Conservation (phyloP, 1,140 invertebrate species). For the Euwallacea fornicatus region DNA sequence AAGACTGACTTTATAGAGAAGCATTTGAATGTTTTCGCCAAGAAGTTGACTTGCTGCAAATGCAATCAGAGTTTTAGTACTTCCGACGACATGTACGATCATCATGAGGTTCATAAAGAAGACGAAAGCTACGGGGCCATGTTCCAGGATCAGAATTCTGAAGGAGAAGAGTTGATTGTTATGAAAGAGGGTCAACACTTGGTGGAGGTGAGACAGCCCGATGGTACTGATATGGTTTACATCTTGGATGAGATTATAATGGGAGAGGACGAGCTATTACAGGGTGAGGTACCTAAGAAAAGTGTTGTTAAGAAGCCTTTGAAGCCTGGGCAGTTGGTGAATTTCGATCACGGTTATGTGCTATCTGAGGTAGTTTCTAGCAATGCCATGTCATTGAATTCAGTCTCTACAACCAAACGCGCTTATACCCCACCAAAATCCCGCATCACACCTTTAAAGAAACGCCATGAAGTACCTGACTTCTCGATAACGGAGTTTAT, state of each 20-base stretch:
- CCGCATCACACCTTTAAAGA: slow-evolving; percentile 38
- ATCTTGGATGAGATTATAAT: slow-evolving; percentile 48
- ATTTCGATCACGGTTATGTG: slow-evolving; percentile 51
- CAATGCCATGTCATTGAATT: neutral
- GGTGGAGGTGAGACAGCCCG: slow-evolving; percentile 26
- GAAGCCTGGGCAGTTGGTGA: slow-evolving; percentile 43
- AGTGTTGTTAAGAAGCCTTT: slow-evolving; percentile 13
- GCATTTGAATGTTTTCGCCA: slow-evolving; percentile 43
- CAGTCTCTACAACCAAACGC: slow-evolving; percentile 29
- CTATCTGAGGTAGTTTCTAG: slow-evolving; percentile 34
- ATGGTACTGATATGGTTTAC: slow-evolving; percentile 46
- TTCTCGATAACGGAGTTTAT: slow-evolving; percentile 50
- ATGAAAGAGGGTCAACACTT: slow-evolving; percentile 41
- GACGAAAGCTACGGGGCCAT: slow-evolving; percentile 25
- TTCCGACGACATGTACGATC: slow-evolving; percentile 45
- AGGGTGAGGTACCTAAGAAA: slow-evolving; percentile 10
- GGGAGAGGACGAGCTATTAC: slow-evolving; percentile 36
- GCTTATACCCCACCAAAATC: slow-evolving; percentile 32
- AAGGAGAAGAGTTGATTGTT: slow-evolving; percentile 41
- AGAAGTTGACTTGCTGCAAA: slow-evolving; percentile 47
- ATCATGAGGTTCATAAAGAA: slow-evolving; percentile 46
- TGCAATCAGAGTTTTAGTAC: slow-evolving; percentile 44
- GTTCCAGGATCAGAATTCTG: slow-evolving; percentile 21
- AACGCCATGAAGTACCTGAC: slow-evolving; percentile 49
- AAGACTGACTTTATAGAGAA: slow-evolving; percentile 47